phyloP scores from a whole-genome alignment of 2,113 vertebrate species.

The Naja naja region DNA sequence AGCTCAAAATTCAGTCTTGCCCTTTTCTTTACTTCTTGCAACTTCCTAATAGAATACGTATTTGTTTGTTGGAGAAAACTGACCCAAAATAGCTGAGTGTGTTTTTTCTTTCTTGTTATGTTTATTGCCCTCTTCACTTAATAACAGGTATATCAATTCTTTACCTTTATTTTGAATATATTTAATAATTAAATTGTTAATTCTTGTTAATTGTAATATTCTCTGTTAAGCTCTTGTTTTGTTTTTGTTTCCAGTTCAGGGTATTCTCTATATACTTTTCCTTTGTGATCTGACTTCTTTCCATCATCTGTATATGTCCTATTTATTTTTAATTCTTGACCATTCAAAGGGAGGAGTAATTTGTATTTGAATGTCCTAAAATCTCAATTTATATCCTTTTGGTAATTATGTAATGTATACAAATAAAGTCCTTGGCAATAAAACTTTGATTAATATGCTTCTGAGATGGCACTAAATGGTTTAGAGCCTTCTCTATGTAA shows the following conservation, averaged over 20 bases:
- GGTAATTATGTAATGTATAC: background rate
- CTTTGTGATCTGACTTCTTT: background rate
- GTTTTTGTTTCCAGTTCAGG: background rate
- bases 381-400: background rate
- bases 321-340: background rate
- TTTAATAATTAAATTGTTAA: background rate
- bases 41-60: background rate
- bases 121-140: background rate
- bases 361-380: background rate
- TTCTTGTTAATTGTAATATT: background rate
- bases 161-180: background rate
- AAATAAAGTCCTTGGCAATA: background rate
- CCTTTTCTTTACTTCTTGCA: background rate
- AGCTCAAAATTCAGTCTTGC: background rate
- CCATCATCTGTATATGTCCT: background rate
- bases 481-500: constrained; percentile 51
- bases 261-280: background rate
- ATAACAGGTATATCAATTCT: background rate
- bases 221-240: background rate
- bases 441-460: background rate
- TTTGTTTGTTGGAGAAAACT: background rate
- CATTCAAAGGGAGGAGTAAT: background rate
- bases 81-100: background rate
- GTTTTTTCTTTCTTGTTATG: background rate
- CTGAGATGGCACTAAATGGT: constrained; percentile 15